These are phyloP conservation scores for Umimayanthus kanabou DNA, from an alignment of 92 coral and sea anemone species.

Conservation along the genomic window DNA sequence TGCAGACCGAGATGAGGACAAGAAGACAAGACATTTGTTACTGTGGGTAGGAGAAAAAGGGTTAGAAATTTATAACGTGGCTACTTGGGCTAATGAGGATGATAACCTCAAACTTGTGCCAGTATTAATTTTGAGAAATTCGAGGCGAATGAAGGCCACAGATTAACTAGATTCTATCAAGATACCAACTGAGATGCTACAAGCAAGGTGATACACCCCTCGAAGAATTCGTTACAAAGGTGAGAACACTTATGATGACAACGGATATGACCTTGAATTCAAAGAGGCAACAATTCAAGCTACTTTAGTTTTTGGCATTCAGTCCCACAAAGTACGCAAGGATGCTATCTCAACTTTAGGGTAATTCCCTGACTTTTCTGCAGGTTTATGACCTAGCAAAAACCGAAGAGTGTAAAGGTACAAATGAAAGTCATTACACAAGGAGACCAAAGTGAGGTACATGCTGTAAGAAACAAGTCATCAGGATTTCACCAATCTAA, in stretches of 20 bases:
- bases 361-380: slow-evolving; percentile 53
- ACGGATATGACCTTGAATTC: slow-evolving; percentile 52
- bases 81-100: slow-evolving; percentile 45
- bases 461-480: slow-evolving; percentile 35
- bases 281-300: slow-evolving; percentile 54
- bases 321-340: slow-evolving; percentile 54
- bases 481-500: slow-evolving; percentile 4
- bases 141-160: slow-evolving; percentile 53
- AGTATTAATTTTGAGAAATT: slow-evolving; percentile 48
- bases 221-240: slow-evolving; percentile 66
- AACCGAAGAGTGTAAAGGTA: slow-evolving; percentile 60
- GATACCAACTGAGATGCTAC: slow-evolving; percentile 58
- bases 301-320: slow-evolving; percentile 58
- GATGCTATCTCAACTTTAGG: slow-evolving; percentile 59
- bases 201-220: slow-evolving; percentile 61
- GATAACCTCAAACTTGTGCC: slow-evolving; percentile 43
- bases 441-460: slow-evolving; percentile 21
- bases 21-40: slow-evolving; percentile 54
- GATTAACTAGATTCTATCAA: slow-evolving; percentile 58
- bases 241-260: slow-evolving; percentile 50
- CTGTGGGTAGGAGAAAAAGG: slow-evolving; percentile 68
- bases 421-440: slow-evolving; percentile 57
- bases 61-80: slow-evolving; percentile 59
- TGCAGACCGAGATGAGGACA: slow-evolving; percentile 35
- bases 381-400: slow-evolving; percentile 66